These are phyloP conservation scores for Xyliphius kryptos DNA, from an alignment of 2,113 vertebrate species.

Conservation along the genomic window DNA sequence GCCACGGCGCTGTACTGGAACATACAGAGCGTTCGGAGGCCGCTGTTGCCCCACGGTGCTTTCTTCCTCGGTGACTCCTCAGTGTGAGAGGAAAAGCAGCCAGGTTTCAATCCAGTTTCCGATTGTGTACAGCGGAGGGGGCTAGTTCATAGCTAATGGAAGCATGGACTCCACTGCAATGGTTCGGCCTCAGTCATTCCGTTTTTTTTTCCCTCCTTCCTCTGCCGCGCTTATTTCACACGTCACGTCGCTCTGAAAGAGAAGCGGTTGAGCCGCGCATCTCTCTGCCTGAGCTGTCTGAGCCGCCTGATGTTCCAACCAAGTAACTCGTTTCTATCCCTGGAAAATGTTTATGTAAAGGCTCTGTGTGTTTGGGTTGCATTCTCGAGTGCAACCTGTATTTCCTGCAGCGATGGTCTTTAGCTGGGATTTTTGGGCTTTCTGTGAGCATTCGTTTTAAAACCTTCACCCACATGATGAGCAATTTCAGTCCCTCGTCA, in stretches of 20 bases:
- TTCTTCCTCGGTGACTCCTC: too few relatives aligned
- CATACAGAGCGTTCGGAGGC: too few relatives aligned
- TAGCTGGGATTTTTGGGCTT: not conserved
- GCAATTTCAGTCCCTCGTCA: too few relatives aligned
- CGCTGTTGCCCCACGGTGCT: not conserved
- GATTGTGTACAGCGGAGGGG: slow-evolving; percentile 50
- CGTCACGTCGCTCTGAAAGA: not conserved
- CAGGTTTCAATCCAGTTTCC: slow-evolving; percentile 33
- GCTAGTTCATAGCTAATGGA: slow-evolving; percentile 50
- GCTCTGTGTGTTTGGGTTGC: not conserved
- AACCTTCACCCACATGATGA: too few relatives aligned
- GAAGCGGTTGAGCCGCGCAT: too few relatives aligned
- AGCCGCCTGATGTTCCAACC: too few relatives aligned
- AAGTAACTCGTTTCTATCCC: too few relatives aligned
- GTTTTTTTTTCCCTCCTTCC: not conserved
- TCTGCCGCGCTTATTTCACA: not conserved
- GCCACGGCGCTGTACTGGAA: too few relatives aligned
- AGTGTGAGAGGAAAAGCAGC: not conserved
- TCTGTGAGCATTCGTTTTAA: not conserved
- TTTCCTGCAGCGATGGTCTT: not conserved
- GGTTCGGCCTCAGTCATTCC: slow-evolving; percentile 13
- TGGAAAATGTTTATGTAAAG: not conserved
- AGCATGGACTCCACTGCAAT: slow-evolving; percentile 26
- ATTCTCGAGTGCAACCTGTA: slow-evolving; percentile 4
- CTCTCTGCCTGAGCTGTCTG: too few relatives aligned